Base-by-base conservation (phyloP, 2,113 vertebrate genomes). In the Odontesthes bonariensis region DNA sequence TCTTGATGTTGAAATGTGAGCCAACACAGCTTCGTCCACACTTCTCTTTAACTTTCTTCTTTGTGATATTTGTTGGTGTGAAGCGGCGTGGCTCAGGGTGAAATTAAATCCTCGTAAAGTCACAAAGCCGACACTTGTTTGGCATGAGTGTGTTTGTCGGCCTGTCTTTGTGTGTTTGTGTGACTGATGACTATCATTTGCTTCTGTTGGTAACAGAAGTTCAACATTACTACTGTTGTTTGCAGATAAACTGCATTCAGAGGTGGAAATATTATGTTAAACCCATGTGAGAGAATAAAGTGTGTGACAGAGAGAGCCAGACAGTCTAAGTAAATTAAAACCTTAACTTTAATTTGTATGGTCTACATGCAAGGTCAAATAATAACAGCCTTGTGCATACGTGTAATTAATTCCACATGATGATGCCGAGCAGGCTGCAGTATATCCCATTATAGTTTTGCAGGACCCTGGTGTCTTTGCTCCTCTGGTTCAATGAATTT, bases 21-120 rank as follows among this genome's bases (percentile, higher is more conserved):
- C 8, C 58, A 71, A 70, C 65, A 59, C 57, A 57, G 61, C 51
- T 73, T 77, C 47, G 76, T 81, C 57, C 62, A 49, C 53, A 47
- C 38, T 31, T 74, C 53, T 80, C 60, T 78, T 82, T 81, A 80
- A 62, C 27, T 79, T 63, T 73, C 11, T 64, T 64, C 52, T 69
- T n/a, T 22, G 22, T 84, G 40, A 31, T 89, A 87, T 90, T 87
- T 89, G 84, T 90, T 71, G 33, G 58, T 69, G 16, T 49, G 3
- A 62, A 67, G 65, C 49, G 20, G 52, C 69, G 62, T 60, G 54
- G 44, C 69, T 79, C 17, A 42, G 58, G 11, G 66, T 63, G 53
- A 63, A 51, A 49, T 63, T n/a, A 59, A 46, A 33, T 76, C 51
- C 44, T 49, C 44, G 19, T 72, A 47, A 53, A n/a, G 49, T 54